Evolutionary conservation across 1,140 invertebrate genomes (phyloP).

Genomic region (Microplitis mediator): DNA sequence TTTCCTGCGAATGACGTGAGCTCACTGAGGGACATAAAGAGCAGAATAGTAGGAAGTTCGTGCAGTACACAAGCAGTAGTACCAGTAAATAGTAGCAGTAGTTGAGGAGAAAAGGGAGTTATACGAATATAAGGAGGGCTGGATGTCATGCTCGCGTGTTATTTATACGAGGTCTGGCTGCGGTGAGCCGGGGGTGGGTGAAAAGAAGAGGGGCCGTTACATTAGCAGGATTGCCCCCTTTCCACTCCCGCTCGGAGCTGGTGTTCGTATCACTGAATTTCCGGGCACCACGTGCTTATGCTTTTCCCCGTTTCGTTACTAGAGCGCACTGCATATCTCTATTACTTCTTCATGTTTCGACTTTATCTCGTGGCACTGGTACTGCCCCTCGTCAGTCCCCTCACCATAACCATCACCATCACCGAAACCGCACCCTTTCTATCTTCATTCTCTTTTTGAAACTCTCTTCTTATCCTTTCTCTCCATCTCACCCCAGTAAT

Average conservation of each 20-base stretch:
- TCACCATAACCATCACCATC: no score
- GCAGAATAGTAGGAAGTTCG: background rate
- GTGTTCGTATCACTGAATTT: slow-evolving; percentile 14
- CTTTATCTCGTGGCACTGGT: slow-evolving; percentile 37
- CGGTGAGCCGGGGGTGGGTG: slow-evolving; percentile 31
- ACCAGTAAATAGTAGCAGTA: slow-evolving; percentile 1
- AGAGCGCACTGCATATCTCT: slow-evolving; percentile 16
- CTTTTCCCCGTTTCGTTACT: slow-evolving; percentile 5
- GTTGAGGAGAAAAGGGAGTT: slow-evolving; percentile 12
- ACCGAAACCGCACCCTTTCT: background rate
- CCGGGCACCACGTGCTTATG: slow-evolving; percentile 4
- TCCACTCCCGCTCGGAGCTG: background rate
- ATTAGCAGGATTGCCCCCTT: slow-evolving; percentile 56
- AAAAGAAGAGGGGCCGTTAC: slow-evolving; percentile 47
- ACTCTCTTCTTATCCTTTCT: background rate
- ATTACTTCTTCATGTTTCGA: slow-evolving; percentile 31
- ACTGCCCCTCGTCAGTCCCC: slow-evolving; percentile 14
- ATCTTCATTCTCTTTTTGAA: background rate
- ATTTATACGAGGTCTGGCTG: slow-evolving; percentile 50
- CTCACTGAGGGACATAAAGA: slow-evolving; percentile 14
- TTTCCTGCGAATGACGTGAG: slow-evolving; percentile 16
- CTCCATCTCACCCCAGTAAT: slow-evolving; percentile 6
- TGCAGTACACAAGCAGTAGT: no score
- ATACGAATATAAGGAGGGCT: slow-evolving; percentile 27
- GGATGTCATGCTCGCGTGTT: slow-evolving; percentile 45